A percentile compares a stretch with the other conserved stretches of the same genome.
Evolutionary conservation across 2,113 vertebrate species (phyloP).

Genomic region (Cettia cetti): DNA sequence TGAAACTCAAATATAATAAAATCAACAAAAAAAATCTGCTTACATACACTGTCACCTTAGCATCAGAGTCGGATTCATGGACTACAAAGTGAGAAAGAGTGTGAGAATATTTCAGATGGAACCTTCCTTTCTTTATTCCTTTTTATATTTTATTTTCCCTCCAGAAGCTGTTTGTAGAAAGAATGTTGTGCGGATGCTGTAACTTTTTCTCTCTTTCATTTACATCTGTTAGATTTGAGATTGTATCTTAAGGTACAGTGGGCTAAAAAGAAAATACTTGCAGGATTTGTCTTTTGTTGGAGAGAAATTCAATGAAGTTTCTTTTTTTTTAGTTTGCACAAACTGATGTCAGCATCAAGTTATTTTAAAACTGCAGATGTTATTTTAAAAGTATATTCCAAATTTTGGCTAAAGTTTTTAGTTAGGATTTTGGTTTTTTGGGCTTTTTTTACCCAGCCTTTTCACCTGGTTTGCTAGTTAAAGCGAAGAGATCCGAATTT

Average conservation of each 20-base stretch:
- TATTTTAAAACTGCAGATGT: constrained; percentile 60
- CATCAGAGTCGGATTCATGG: constrained; percentile 78
- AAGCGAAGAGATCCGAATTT: constrained; percentile 73
- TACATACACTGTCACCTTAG: constrained; percentile 83
- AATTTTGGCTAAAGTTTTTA: constrained; percentile 56
- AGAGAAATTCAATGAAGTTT: constrained; percentile 46
- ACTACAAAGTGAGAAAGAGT: constrained; percentile 73
- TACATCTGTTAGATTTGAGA: constrained; percentile 64
- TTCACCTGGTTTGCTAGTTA: constrained; percentile 72
- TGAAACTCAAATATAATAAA: constrained; percentile 72
- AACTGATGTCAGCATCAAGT: constrained; percentile 59
- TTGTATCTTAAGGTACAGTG: constrained; percentile 51
- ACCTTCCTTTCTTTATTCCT: constrained; percentile 60
- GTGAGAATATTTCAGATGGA: constrained; percentile 73
- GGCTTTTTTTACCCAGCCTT: constrained; percentile 38
- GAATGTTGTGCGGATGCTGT: constrained; percentile 71
- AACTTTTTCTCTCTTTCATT: constrained; percentile 63
- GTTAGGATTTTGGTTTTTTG: neutral
- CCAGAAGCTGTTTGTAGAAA: constrained; percentile 71
- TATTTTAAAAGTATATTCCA: constrained; percentile 66
- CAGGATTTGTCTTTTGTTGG: constrained; percentile 37
- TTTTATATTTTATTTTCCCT: constrained; percentile 67
- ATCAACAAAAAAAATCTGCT: constrained; percentile 75
- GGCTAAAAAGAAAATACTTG: constrained; percentile 51
- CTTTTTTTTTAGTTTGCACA: constrained; percentile 65